phyloP scores from a whole-genome alignment of 2,888 invertebrate species.

The Agonopterix alstromeriana region DNA sequence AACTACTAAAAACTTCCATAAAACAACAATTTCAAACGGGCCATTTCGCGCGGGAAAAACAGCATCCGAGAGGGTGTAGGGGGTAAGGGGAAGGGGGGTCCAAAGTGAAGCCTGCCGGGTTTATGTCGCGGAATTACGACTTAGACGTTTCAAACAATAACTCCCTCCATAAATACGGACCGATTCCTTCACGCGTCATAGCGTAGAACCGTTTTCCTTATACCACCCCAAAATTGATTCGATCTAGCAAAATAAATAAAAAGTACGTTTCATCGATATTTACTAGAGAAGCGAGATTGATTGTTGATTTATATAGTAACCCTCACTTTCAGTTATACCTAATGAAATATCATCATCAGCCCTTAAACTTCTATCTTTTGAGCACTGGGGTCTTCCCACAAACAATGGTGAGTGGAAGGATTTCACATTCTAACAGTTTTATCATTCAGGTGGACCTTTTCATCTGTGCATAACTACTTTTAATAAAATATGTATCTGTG shows the following conservation, averaged over 20 bases:
- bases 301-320: no score
- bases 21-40: constrained; percentile 76
- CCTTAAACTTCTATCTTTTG: no score
- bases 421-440: no score
- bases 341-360: no score
- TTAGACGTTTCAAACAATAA: constrained; percentile 78
- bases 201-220: constrained; percentile 61
- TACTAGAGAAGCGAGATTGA: no score
- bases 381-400: no score
- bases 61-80: constrained; percentile 50
- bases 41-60: constrained; percentile 74
- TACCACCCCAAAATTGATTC: constrained; percentile 27
- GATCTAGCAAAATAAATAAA: constrained; percentile 18
- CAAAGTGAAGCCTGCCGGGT: constrained; percentile 65
- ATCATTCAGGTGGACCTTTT: no score
- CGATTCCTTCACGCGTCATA: constrained; percentile 75
- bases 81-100: constrained; percentile 39
- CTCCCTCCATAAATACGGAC: constrained; percentile 69
- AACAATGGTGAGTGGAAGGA: no score
- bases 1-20: constrained; percentile 77
- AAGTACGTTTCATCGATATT: constrained; percentile 3
- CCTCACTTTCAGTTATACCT: no score
- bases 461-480: no score
- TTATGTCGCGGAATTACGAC: constrained; percentile 75
- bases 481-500: no score